phyloP scores from a whole-genome alignment of 2,113 vertebrate species.

The Hucho hucho region DNA sequence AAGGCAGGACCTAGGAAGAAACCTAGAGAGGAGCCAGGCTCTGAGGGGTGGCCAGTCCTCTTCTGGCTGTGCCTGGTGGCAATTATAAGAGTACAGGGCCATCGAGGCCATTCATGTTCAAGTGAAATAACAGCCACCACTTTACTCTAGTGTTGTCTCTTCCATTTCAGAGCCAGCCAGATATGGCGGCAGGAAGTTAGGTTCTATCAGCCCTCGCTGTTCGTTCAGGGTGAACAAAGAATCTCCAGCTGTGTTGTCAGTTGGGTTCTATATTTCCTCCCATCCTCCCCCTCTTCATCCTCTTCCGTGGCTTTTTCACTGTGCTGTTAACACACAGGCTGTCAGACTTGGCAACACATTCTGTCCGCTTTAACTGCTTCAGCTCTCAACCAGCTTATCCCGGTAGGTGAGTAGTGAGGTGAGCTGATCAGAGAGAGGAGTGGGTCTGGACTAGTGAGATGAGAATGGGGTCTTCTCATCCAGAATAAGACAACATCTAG shows the following conservation, averaged over 20 bases:
- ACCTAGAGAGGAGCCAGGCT: too few species aligned
- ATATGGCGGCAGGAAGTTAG: neutral
- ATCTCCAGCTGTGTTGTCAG: slow-evolving; percentile 66
- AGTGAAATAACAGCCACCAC: neutral
- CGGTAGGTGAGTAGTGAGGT: slow-evolving; percentile 6
- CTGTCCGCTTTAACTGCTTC: slow-evolving; percentile 68
- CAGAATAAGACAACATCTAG: neutral
- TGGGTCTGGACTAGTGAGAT: slow-evolving; percentile 13
- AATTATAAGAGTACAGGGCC: too few species aligned
- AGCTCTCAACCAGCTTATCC: slow-evolving; percentile 55
- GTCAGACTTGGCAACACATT: slow-evolving; percentile 54
- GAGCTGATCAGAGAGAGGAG: slow-evolving; percentile 10
- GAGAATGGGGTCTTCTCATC: neutral
- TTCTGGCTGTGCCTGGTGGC: too few species aligned
- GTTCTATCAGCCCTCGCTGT: neutral
- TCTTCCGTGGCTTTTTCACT: neutral
- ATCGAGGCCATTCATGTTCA: neutral
- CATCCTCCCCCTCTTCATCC: slow-evolving; percentile 10
- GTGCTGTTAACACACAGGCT: slow-evolving; percentile 4
- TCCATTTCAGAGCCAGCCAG: neutral
- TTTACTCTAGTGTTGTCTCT: neutral
- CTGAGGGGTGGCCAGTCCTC: too few species aligned
- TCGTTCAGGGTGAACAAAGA: slow-evolving; percentile 40
- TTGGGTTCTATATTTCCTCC: slow-evolving; percentile 48
- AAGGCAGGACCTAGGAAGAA: too few species aligned